These are phyloP conservation scores for Emydocephalus ijimae DNA, from an alignment of 2,113 vertebrate genomes.

Conservation along the genomic window DNA sequence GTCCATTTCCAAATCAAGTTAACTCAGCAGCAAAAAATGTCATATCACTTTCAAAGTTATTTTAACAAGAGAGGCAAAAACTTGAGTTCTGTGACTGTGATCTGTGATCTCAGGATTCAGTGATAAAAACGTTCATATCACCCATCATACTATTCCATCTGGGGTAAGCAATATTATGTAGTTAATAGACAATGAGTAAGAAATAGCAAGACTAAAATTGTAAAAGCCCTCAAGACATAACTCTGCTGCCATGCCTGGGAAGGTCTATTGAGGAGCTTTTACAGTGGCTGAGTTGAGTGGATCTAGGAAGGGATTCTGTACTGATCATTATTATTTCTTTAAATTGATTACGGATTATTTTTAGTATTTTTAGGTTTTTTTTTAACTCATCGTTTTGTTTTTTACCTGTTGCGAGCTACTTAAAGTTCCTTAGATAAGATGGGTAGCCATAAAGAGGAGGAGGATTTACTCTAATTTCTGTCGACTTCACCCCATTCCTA, in stretches of 20 bases:
- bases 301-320: not conserved
- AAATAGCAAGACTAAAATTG: not conserved
- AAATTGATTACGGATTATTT: not conserved
- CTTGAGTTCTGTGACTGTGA: not conserved
- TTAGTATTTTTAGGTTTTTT: not conserved
- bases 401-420: not conserved
- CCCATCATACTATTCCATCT: not conserved
- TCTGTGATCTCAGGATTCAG: not conserved
- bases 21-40: not conserved
- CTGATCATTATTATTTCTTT: not conserved
- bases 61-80: not conserved
- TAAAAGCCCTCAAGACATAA: not conserved
- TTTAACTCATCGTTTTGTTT: not conserved
- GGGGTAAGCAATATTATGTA: not conserved
- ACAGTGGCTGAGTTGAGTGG: not conserved
- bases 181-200: not conserved
- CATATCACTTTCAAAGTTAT: not conserved
- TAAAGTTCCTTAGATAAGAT: not conserved
- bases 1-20: not conserved
- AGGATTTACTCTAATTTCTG: not conserved
- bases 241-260: not conserved
- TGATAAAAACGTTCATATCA: not conserved
- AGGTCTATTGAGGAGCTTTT: not conserved
- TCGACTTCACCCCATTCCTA: too few relatives aligned
- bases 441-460: not conserved